Evolutionary conservation across 2,797 vertebrate species (phyloP).

Genomic region (Hemibagrus guttatus): DNA sequence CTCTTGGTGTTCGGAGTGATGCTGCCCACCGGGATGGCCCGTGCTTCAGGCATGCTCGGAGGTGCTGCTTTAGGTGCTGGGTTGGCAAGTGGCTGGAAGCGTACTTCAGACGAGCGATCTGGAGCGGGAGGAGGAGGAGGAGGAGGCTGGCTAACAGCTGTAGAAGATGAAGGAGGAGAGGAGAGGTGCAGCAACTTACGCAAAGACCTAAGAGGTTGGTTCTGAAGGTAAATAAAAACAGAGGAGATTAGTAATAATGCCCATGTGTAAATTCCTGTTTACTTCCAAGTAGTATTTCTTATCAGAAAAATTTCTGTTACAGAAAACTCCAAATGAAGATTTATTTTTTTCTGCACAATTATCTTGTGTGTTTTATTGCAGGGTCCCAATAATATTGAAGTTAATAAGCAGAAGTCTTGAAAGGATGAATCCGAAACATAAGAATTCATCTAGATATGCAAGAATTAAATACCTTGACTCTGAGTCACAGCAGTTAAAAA

Average conservation of each 20-base stretch:
- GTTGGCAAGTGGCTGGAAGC: slow-evolving; percentile 90
- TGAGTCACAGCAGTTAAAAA: not conserved
- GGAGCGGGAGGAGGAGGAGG: slow-evolving; percentile 63
- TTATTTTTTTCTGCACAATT: not conserved
- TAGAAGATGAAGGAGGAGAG: slow-evolving; percentile 70
- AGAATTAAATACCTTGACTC: not conserved
- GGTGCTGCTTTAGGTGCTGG: slow-evolving; percentile 85
- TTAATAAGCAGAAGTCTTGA: not conserved
- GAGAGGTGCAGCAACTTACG: slow-evolving; percentile 93
- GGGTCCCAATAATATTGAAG: not conserved
- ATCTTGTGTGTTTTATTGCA: not conserved
- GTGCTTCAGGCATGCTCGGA: slow-evolving; percentile 82
- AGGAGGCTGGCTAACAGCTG: slow-evolving; percentile 70
- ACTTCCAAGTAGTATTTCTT: not conserved
- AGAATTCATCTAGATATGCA: not conserved
- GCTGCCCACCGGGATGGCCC: slow-evolving; percentile 72
- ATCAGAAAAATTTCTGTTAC: not conserved
- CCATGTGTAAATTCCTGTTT: not conserved
- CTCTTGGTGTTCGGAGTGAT: slow-evolving; percentile 74
- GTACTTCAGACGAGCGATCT: slow-evolving; percentile 84
- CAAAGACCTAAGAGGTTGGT: slow-evolving; percentile 93
- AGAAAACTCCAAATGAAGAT: not conserved
- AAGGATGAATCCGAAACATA: not conserved
- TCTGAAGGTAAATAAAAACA: slow-evolving; percentile 72
- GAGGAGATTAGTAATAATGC: not conserved